A percentile compares a stretch with the other conserved stretches of the same genome.
Conservation (phyloP, 2,888 invertebrate species). For the Ichneumoninae sp. region DNA sequence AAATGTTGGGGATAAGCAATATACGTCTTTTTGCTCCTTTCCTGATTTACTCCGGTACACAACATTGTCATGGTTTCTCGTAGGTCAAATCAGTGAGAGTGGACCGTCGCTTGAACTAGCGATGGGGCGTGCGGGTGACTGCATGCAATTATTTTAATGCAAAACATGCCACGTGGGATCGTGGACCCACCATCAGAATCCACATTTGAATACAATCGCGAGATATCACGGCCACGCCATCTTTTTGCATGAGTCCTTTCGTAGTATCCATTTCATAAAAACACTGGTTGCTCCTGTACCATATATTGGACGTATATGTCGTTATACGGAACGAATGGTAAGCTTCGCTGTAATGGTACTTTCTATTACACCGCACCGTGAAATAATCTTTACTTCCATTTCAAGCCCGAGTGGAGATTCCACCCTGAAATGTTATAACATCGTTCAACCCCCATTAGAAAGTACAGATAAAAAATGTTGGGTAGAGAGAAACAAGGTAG, state of each 20-base stretch:
- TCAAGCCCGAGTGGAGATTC: not conserved
- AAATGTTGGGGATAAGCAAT: not conserved
- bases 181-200: conserved; percentile 51
- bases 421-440: conserved; percentile 22
- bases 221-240: conserved; percentile 67
- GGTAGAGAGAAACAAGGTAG: not conserved
- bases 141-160: conserved; percentile 80
- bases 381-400: conserved; percentile 6
- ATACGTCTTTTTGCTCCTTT: not conserved
- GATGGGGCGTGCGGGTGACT: conserved; percentile 73
- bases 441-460: conserved; percentile 24
- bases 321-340: not conserved
- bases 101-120: conserved; percentile 22
- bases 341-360: not conserved
- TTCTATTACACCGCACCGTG: not conserved
- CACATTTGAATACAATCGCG: conserved; percentile 75
- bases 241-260: conserved; percentile 25
- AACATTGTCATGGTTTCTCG: not conserved
- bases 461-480: conserved; percentile 17
- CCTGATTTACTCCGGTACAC: not conserved
- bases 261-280: conserved; percentile 11
- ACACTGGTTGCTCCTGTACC: not conserved
- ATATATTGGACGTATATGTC: not conserved
- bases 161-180: conserved; percentile 66
- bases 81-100: conserved; percentile 14